Conservation (phyloP, 2,113 vertebrate species). For the Larimichthys crocea region DNA sequence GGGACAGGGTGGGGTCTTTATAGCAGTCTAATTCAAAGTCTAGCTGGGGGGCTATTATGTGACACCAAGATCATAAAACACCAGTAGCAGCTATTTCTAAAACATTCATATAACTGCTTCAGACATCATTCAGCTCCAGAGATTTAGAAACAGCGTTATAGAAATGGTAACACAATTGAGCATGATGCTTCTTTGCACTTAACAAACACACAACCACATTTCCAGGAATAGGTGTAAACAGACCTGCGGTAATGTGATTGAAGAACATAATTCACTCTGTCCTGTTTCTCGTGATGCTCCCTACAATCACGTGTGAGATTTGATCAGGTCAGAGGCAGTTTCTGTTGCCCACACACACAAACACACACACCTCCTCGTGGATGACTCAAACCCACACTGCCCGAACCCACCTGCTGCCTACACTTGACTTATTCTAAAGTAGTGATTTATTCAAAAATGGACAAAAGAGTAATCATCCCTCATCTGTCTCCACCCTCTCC, state of each 20-base stretch:
- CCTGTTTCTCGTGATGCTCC: slow-evolving; percentile 14
- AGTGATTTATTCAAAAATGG: slow-evolving; percentile 33
- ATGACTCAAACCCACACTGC: slow-evolving; percentile 73
- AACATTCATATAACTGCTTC: background rate
- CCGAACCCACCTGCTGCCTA: slow-evolving; percentile 58
- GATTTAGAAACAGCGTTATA: background rate
- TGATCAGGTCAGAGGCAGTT: slow-evolving; percentile 37
- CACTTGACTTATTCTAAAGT: slow-evolving; percentile 49
- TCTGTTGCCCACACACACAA: slow-evolving; percentile 24
- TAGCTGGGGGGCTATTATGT: slow-evolving; percentile 50
- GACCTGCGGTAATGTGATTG: background rate
- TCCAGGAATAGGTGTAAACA: background rate
- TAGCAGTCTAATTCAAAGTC: slow-evolving; percentile 46
- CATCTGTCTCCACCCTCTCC: background rate
- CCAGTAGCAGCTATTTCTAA: background rate
- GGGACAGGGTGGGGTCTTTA: slow-evolving; percentile 22
- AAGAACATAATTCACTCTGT: slow-evolving; percentile 7
- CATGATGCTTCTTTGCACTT: background rate
- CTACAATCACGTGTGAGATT: slow-evolving; percentile 25
- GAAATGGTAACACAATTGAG: background rate
- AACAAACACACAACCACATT: background rate
- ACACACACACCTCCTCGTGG: slow-evolving; percentile 34
- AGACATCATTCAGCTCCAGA: background rate
- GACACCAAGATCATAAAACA: slow-evolving; percentile 49
- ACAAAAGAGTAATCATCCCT: slow-evolving; percentile 26